These are phyloP conservation scores for Opisthograptis luteolata DNA, from an alignment of 2,888 invertebrate species.

Conservation along the genomic window DNA sequence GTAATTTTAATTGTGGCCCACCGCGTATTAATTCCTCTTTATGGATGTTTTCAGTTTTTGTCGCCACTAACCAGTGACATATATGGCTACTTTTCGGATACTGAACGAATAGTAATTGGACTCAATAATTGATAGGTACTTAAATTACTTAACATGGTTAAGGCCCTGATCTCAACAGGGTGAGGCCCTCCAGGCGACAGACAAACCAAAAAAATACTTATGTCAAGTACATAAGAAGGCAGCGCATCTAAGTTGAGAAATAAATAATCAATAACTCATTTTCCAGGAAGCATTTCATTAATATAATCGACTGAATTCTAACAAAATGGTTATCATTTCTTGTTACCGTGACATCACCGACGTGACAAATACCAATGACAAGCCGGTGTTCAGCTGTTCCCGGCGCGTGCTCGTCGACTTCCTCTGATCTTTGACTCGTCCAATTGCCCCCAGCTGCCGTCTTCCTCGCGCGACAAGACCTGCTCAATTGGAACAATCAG, in stretches of 20 bases:
- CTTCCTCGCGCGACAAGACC: slow-evolving; percentile 59
- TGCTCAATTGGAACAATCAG: slow-evolving; percentile 60
- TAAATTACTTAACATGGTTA: no score
- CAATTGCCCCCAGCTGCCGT: slow-evolving; percentile 80
- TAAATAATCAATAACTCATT: no score
- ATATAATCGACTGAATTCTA: background rate
- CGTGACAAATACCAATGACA: slow-evolving; percentile 54
- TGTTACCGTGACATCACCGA: slow-evolving; percentile 35
- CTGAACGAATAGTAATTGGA: slow-evolving; percentile 22
- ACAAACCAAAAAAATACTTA: no score
- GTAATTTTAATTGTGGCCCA: slow-evolving; percentile 74
- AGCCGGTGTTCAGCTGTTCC: slow-evolving; percentile 38
- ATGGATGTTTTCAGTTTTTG: slow-evolving; percentile 54
- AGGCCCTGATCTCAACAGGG: no score
- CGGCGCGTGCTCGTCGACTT: slow-evolving; percentile 71
- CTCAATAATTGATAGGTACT: slow-evolving; percentile 32
- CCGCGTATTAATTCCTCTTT: slow-evolving; percentile 69
- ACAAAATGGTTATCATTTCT: slow-evolving; percentile 37
- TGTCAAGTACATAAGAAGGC: no score
- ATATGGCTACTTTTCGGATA: slow-evolving; percentile 26
- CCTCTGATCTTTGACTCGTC: slow-evolving; percentile 82
- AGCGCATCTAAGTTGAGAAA: no score
- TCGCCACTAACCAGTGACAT: slow-evolving; percentile 41
- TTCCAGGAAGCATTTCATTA: background rate
- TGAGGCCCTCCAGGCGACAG: no score